These are phyloP conservation scores for Choreutis nemorana DNA, from an alignment of 2,888 invertebrate genomes.

Conservation along the genomic window DNA sequence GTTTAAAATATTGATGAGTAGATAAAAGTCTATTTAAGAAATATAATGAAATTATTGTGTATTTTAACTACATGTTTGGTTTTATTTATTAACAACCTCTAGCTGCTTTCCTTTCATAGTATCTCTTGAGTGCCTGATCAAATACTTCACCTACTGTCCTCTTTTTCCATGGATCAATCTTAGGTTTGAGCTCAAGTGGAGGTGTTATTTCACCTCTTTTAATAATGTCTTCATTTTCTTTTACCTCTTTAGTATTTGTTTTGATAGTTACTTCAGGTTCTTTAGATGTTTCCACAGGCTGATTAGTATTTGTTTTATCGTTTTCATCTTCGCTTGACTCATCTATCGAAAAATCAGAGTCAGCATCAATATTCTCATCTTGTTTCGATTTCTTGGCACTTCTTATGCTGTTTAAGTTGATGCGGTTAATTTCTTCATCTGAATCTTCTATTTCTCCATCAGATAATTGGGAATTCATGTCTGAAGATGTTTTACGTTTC, in stretches of 20 bases:
- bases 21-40: too few species aligned
- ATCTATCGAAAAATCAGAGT: slow-evolving; percentile 77
- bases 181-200: slow-evolving; percentile 20
- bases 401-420: slow-evolving; percentile 42
- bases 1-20: slow-evolving; percentile 18
- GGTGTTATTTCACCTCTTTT: slow-evolving; percentile 10
- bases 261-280: slow-evolving; percentile 14
- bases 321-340: slow-evolving; percentile 61
- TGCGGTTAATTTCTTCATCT: slow-evolving; percentile 53
- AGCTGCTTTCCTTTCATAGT: slow-evolving; percentile 75
- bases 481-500: slow-evolving; percentile 60
- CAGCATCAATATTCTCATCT: slow-evolving; percentile 73
- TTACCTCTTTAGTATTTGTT: slow-evolving; percentile 16
- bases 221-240: slow-evolving; percentile 10
- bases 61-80: too few species aligned
- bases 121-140: slow-evolving; percentile 78
- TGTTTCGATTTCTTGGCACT: slow-evolving; percentile 41
- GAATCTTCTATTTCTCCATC: slow-evolving; percentile 51
- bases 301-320: slow-evolving; percentile 14
- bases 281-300: slow-evolving; percentile 13
- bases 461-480: slow-evolving; percentile 31
- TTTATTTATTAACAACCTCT: slow-evolving; percentile 34
- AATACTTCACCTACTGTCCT: slow-evolving; percentile 81
- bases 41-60: too few species aligned
- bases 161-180: slow-evolving; percentile 81